Evolutionary conservation across 1,140 invertebrate species (phyloP), one percentile per base, ranked within the genome.

Genomic region (Physella acuta): DNA sequence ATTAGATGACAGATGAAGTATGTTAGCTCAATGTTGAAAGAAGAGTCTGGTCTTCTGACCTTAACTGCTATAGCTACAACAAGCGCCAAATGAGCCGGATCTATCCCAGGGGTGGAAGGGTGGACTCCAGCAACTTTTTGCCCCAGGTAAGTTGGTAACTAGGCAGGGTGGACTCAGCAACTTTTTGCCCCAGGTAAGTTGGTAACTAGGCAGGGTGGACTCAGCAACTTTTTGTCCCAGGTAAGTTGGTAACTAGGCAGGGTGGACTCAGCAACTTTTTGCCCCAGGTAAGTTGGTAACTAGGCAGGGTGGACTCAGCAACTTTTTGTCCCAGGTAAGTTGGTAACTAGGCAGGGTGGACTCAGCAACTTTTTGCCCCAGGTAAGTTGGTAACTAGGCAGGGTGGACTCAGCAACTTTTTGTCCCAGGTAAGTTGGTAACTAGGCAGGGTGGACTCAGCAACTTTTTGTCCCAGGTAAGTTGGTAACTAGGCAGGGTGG

Each of bases 101-200:
- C 79, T 99, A 99, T 87, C 98, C 98, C 1, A 98, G 97, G 86
- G 97, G 98, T 69, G 98, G 95, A 0, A 86, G 98, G 44, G 97
- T 97, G 62, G 98, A 99, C 87, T 99, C 97, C 59, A 98, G 95
- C 34, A 99, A 99, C 85, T 99, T 98, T 82, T 95, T 99, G 93
- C 98, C 98, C 71, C 97, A 99, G 89, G 94, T 95, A 84, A 83
- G 76, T 73, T 97, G 39, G 8, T 44, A 20, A 44, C 39, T 44
- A n/a, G 39, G 20, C 20, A 44, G 39, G 20, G 8, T 44, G 39
- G 8, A 11, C 39, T 20, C 20, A 44, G 39, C 39, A n/a, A n/a
- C n/a, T n/a, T n/a, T n/a, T 44, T 20, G 39, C 8, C 39, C 39
- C 39, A 44, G 20, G 39, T 44, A 44, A 44, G 39, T 44, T 44